phyloP scores from a whole-genome alignment of 2,888 invertebrate species.

The Odontocerum albicorne region DNA sequence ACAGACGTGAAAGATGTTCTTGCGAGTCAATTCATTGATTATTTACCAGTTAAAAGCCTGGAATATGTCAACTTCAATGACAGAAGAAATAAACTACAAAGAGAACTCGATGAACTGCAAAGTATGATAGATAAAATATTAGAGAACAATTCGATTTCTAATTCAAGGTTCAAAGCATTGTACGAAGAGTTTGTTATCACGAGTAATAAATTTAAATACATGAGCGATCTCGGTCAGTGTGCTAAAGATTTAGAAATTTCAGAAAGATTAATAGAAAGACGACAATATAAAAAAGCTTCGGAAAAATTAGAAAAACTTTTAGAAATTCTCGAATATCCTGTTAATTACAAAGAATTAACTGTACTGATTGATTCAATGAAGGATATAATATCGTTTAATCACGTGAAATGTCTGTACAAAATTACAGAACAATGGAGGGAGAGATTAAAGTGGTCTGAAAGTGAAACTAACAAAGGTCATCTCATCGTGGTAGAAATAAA shows the following conservation, averaged over 20 bases:
- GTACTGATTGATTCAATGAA: slow-evolving; percentile 20
- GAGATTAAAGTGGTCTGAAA: slow-evolving; percentile 24
- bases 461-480: slow-evolving; percentile 21
- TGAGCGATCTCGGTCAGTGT: slow-evolving; percentile 22
- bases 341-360: slow-evolving; percentile 3
- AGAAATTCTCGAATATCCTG: slow-evolving; percentile 17
- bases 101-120: slow-evolving; percentile 20
- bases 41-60: slow-evolving; percentile 23
- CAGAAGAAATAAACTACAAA: slow-evolving; percentile 20
- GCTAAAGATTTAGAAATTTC: slow-evolving; percentile 21
- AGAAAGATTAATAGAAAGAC: slow-evolving; percentile 22
- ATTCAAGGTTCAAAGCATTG: slow-evolving; percentile 17
- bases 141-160: slow-evolving; percentile 8
- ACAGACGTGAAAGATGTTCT: slow-evolving; percentile 28
- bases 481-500: slow-evolving; percentile 27
- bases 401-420: slow-evolving; percentile 26
- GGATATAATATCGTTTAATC: slow-evolving; percentile 20
- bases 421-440: slow-evolving; percentile 31
- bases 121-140: slow-evolving; percentile 13
- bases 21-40: slow-evolving; percentile 24
- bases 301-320: slow-evolving; percentile 21
- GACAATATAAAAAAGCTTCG: slow-evolving; percentile 23
- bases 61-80: slow-evolving; percentile 26
- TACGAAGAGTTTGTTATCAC: slow-evolving; percentile 24
- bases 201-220: slow-evolving; percentile 14